Percentiles rank a stretch among this genome's conserved stretches.
Conservation (phyloP, 2,888 invertebrate species). For the Rotaria sp. region DNA sequence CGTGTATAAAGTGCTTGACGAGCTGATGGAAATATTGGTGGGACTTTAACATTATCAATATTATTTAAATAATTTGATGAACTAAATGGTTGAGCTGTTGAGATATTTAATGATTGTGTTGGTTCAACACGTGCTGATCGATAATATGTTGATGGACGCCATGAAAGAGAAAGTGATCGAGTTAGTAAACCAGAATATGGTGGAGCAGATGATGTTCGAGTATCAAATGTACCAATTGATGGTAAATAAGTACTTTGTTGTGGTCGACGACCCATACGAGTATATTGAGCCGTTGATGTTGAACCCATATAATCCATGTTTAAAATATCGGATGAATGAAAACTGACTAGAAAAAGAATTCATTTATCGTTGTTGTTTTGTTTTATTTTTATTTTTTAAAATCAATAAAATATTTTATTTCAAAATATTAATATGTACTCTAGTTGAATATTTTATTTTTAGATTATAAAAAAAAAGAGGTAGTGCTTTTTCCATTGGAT, state of each 20-base stretch:
- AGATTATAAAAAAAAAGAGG: no score
- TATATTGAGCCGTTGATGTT: conserved; percentile 39
- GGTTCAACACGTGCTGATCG: conserved; percentile 35
- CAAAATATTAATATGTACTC: not conserved
- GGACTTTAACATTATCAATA: conserved; percentile 44
- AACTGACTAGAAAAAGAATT: not conserved
- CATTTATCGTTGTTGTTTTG: no score
- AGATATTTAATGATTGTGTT: conserved; percentile 23
- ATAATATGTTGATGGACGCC: conserved; percentile 39
- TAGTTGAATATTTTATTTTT: no score
- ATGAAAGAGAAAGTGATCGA: conserved; percentile 36
- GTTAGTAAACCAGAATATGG: conserved; percentile 36
- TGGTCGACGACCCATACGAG: conserved; percentile 38
- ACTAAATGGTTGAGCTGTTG: conserved; percentile 19
- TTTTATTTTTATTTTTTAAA: no score
- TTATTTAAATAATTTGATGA: conserved; percentile 26
- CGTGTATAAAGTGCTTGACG: conserved; percentile 65
- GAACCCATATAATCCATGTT: conserved; percentile 39
- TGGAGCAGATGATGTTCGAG: conserved; percentile 35
- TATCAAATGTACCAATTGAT: conserved; percentile 37
- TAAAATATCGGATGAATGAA: not conserved
- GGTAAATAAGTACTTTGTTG: conserved; percentile 29
- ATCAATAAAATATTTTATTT: not conserved
- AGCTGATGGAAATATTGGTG: conserved; percentile 55
- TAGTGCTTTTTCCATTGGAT: no score